phyloP scores from a whole-genome alignment of 1,140 invertebrate species.

The Sinella curviseta region DNA sequence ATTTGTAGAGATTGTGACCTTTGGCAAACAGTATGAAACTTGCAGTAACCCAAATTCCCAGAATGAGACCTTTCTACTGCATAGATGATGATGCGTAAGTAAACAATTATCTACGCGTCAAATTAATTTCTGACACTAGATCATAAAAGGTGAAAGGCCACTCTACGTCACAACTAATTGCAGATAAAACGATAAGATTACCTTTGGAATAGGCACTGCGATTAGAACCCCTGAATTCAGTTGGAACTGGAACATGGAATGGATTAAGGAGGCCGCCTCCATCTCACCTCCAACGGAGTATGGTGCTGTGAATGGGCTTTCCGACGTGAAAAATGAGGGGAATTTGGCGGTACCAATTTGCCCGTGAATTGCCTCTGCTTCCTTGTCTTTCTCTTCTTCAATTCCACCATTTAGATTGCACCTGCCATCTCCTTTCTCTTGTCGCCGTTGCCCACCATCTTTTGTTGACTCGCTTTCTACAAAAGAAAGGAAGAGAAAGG shows the following conservation, averaged over 20 bases:
- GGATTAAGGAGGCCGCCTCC: constrained; percentile 74
- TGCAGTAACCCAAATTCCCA: too few relatives aligned
- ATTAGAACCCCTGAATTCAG: constrained; percentile 80
- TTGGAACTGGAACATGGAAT: constrained; percentile 60
- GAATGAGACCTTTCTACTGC: too few relatives aligned
- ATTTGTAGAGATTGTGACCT: too few relatives aligned
- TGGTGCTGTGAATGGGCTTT: constrained; percentile 67
- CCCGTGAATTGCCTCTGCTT: background rate
- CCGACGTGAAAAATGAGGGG: constrained; percentile 85
- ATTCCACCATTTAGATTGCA: background rate
- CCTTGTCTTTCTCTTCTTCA: background rate
- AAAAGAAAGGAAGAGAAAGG: background rate
- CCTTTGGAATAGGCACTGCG: constrained; percentile 84
- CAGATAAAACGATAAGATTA: too few relatives aligned
- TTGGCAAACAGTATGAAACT: too few relatives aligned
- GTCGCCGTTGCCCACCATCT: background rate
- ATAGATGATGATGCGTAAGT: too few relatives aligned
- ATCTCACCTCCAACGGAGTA: constrained; percentile 63
- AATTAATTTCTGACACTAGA: too few relatives aligned
- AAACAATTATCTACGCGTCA: too few relatives aligned
- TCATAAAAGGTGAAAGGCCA: too few relatives aligned
- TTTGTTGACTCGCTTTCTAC: background rate
- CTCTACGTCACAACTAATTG: too few relatives aligned
- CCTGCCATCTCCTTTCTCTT: background rate
- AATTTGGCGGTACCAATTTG: constrained; percentile 57